Percentiles rank a stretch among this genome's conserved stretches.
Conservation (phyloP, 1,140 invertebrate species). For the Diorhabda elongata region DNA sequence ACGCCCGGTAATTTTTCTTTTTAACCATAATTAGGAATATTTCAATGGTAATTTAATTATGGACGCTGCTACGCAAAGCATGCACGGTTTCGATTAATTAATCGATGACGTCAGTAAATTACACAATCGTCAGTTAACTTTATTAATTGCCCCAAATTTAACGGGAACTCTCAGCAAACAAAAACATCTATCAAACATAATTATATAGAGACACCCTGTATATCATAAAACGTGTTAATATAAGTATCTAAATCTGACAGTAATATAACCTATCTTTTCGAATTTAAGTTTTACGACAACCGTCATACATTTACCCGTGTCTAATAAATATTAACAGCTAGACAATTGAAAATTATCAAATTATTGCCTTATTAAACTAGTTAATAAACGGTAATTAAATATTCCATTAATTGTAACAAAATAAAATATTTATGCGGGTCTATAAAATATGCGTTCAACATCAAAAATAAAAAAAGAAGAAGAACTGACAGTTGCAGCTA, state of each 20-base stretch:
- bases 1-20: neutral
- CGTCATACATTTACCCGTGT: neutral
- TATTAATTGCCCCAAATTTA: neutral
- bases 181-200: too few relatives aligned
- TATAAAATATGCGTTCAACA: neutral
- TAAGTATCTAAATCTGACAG: too few relatives aligned
- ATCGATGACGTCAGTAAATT: neutral
- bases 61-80: neutral
- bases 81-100: neutral
- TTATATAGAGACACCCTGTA: too few relatives aligned
- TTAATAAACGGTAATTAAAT: constrained; percentile 11
- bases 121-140: neutral
- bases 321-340: constrained; percentile 5
- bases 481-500: neutral
- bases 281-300: neutral
- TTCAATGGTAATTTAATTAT: neutral
- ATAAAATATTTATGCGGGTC: constrained; percentile 13
- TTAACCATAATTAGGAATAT: neutral
- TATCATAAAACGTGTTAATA: too few relatives aligned
- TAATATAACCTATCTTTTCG: too few relatives aligned
- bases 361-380: constrained; percentile 9
- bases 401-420: constrained; percentile 9
- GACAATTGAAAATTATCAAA: constrained; percentile 15
- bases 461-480: neutral
- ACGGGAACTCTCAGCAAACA: neutral